Conservation (phyloP, 37 sponge, comb jelly and placozoan species). For the Hexactinellida sp. region DNA sequence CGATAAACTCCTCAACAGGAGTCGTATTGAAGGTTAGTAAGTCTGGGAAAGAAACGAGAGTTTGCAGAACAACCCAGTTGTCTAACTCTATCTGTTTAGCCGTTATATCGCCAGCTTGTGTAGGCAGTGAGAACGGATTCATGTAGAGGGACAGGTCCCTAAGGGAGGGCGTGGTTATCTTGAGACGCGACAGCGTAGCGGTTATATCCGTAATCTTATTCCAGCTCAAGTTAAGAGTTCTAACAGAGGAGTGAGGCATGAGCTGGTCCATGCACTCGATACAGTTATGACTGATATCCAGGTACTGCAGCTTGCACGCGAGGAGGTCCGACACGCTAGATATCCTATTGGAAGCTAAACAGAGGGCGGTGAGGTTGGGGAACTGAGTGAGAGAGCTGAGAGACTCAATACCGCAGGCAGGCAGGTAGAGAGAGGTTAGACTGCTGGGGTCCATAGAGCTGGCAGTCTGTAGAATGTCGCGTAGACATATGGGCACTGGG, state of each 20-base stretch:
- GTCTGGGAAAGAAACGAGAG: background rate
- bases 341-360: background rate
- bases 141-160: background rate
- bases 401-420: background rate
- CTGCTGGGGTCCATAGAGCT: background rate
- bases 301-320: background rate
- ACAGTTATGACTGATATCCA: background rate
- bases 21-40: background rate
- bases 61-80: background rate
- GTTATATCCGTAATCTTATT: background rate
- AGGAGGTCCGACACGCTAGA: background rate
- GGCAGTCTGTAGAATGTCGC: background rate
- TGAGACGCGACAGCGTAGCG: background rate
- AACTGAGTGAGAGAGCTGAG: background rate
- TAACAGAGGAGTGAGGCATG: background rate
- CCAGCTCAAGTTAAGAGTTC: background rate
- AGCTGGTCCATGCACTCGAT: background rate
- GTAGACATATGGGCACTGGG: background rate
- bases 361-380: conserved; percentile 7
- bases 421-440: background rate
- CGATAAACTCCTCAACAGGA: background rate
- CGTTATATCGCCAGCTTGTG: background rate
- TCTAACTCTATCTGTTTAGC: background rate
- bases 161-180: background rate
- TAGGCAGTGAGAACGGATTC: background rate